A percentile compares a stretch with the other conserved stretches of the same genome.
Evolutionary conservation across 2,113 vertebrate genomes (phyloP).

Genomic region (Pholis gunnellus): DNA sequence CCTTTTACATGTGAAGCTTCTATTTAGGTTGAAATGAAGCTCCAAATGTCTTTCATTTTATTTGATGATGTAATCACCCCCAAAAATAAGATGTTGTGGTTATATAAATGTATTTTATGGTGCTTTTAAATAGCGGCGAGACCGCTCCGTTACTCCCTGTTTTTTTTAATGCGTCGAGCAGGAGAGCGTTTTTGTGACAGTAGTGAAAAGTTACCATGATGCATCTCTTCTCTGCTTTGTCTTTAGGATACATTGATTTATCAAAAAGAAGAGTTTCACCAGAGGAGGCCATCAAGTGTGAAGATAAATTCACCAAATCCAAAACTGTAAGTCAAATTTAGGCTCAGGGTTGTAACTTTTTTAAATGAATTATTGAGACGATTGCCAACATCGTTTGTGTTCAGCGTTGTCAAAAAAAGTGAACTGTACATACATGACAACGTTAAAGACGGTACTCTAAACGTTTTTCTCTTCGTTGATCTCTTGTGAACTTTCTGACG

Average conservation of each 20-base stretch:
- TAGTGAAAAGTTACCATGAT: neutral
- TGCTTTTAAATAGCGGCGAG: neutral
- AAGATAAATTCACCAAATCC: constrained; percentile 99
- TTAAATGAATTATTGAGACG: neutral
- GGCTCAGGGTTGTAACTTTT: neutral
- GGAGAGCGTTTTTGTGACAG: neutral
- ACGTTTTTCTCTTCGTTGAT: neutral
- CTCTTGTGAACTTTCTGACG: neutral
- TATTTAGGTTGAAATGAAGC: neutral
- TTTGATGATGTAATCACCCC: too few species aligned
- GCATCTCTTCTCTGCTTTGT: neutral
- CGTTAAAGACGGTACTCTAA: neutral
- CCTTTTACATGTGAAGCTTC: neutral
- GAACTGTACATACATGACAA: neutral
- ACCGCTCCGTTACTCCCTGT: neutral
- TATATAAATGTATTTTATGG: neutral
- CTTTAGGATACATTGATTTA: constrained; percentile 95
- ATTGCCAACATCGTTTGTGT: neutral
- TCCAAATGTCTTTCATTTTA: neutral
- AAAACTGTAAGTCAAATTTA: constrained; percentile 91
- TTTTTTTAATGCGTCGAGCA: neutral
- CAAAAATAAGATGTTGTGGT: too few species aligned
- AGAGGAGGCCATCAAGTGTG: constrained; percentile 98
- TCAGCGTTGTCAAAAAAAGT: neutral
- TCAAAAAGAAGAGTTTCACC: constrained; percentile 99